Base-by-base conservation (phyloP, 2,888 invertebrate genomes). In the Acleris cristana region DNA sequence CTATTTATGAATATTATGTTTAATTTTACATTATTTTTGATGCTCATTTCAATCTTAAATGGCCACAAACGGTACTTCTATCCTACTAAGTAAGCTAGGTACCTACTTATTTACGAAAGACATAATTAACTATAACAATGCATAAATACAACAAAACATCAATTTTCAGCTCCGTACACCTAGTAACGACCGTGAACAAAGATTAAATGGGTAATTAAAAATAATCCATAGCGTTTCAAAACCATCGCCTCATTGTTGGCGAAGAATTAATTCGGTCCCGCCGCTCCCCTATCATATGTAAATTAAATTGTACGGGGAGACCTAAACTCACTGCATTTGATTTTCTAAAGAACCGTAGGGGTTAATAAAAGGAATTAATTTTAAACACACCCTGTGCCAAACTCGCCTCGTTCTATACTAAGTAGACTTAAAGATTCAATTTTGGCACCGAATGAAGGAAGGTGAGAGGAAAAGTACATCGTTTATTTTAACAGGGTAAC, bases 191-290 rank as follows among this genome's bases (percentile, higher is more conserved):
- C 44, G 48, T 23, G 23, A 52, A 64, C 64, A 63, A 57, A 62
- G 67, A 67, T 58, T 67, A 63, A 63, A 63, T 48, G 63, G 53
- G 67, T 40, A 67, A 67, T 67, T 57, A 63, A 62, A 67, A 67
- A 49, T 63, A 67, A 67, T 63, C 67, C 67, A 63, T 54, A 40
- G 53, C 66, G 23, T 34, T 77, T 76, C 74, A 76, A 79, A 79
- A 80, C 79, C 79, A 78, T 77, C 75, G 74, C 71, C 75, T 76
- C 75, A 75, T 78, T 76, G 74, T 76, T 73, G 74, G 78, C 78
- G 79, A 78, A 78, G 85, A 85, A 84, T 84, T 85, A 85, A 86
- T 85, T 85, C 82, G 79, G 74, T 76, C 78, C 71, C 75, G 52
- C 56, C 52, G 56, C 56, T 75, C 74, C 76, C 77, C 81, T 83